Conservation (phyloP, 2,113 vertebrate species). For the Butorides virescens region DNA sequence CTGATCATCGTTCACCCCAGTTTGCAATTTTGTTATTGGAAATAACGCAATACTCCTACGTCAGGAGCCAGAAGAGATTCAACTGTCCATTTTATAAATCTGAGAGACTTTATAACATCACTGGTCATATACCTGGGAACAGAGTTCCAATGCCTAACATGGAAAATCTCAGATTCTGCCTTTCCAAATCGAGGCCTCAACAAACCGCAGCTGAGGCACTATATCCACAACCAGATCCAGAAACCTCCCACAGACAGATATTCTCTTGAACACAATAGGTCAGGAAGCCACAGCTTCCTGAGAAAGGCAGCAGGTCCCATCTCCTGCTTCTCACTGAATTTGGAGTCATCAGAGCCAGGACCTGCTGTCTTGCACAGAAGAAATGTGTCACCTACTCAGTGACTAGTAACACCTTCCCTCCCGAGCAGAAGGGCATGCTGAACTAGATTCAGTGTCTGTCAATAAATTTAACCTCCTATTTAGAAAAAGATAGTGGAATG, state of each 20-base stretch:
- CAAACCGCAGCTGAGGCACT: neutral
- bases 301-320: neutral
- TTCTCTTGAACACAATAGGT: neutral
- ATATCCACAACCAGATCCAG: neutral
- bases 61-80: neutral
- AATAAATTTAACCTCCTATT: neutral
- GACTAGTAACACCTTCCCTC: neutral
- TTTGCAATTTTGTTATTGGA: neutral
- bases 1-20: neutral
- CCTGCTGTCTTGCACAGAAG: neutral
- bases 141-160: neutral
- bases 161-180: neutral
- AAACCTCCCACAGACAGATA: neutral
- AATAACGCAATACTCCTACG: neutral
- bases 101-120: neutral
- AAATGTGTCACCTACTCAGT: neutral
- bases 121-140: neutral
- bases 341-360: neutral
- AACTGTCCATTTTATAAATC: neutral
- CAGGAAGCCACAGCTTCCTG: rapidly evolving
- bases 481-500: neutral
- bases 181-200: neutral
- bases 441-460: neutral
- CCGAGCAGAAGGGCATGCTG: neutral
- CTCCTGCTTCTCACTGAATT: neutral